Base-by-base conservation (phyloP, 2,797 vertebrate species). In the Hapalemur alaotrensis region DNA sequence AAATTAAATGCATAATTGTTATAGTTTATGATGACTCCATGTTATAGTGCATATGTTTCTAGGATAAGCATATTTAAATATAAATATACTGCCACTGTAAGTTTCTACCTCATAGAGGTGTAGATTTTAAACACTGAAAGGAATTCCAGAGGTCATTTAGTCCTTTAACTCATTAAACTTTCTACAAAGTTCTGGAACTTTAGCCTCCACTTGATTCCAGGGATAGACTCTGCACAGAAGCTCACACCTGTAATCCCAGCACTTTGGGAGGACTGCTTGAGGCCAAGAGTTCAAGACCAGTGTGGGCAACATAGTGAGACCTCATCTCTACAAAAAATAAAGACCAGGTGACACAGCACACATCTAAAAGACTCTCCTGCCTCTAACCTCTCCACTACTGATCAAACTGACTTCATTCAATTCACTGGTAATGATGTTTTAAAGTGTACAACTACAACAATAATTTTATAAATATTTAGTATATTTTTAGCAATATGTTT, bases 1-100 rank as follows among this genome's bases (percentile, higher is more conserved):
- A 76, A 72, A 97, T 88, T 93, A 76, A 72, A 97, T 88, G 63
- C 25, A 83, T 5, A 61, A 46, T 4, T 79, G 35, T 7, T 79
- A 4, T 59, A 43, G 92, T 85, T 75, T 90, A 78, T 17, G 1
- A 90, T 23, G 17, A 57, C 20, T 79, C n/a, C 5, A 95, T 25
- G 22, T 79, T 63, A 78, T 0, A 80, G 13, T 5, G 3, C 6
- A 0, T 28, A 25, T 30, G 13, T n/a, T 75, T 95, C 80, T 38
- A 70, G 12, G 32, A 38, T 75, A 65, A 73, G 25, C 32, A 84
- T 12, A 10, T 59, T 22, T 12, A 46, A 91, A 90, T 46, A 28
- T 7, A 46, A 91, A 90, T 41, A 32, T 2, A 86, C 14, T 12
- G 6, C 41, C 90, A 52, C 15, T n/a, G 4, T 15, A 87, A 80